These are phyloP conservation scores for Orientallactaga bullata DNA, from an alignment of 2,113 vertebrate genomes.

Conservation along the genomic window DNA sequence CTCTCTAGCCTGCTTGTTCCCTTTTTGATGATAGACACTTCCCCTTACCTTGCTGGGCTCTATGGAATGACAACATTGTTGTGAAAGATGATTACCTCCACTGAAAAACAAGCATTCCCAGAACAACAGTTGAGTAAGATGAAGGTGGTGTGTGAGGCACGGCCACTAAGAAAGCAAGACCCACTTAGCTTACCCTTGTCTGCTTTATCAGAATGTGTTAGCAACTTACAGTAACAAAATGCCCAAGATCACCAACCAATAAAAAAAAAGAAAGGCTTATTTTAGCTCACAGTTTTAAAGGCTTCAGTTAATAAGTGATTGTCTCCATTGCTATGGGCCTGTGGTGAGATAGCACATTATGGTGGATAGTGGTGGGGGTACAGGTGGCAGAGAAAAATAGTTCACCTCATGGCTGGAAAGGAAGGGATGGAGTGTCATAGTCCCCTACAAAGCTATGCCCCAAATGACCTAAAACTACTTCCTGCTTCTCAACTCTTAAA, in stretches of 20 bases:
- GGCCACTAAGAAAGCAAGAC: neutral
- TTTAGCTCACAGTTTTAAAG: no score
- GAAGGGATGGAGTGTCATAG: neutral
- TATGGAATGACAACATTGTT: neutral
- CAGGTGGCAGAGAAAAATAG: no score
- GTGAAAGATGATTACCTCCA: constrained; percentile 4
- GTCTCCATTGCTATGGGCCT: no score
- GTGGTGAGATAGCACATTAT: no score
- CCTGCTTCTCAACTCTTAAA: neutral
- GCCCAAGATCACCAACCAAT: no score
- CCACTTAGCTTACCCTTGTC: neutral
- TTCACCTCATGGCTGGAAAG: neutral
- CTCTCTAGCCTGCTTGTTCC: no score
- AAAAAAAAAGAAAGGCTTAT: no score
- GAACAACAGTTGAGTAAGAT: neutral
- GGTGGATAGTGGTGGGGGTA: no score
- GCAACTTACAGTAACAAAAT: no score
- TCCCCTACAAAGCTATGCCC: neutral
- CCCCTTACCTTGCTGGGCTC: neutral
- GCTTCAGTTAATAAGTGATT: no score
- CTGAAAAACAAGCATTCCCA: constrained; percentile 17
- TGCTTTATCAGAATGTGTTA: no score
- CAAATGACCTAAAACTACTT: neutral
- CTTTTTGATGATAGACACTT: neutral
- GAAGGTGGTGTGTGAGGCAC: neutral